phyloP scores from a whole-genome alignment of 1,140 invertebrate genomes.

The Sipha flava region DNA sequence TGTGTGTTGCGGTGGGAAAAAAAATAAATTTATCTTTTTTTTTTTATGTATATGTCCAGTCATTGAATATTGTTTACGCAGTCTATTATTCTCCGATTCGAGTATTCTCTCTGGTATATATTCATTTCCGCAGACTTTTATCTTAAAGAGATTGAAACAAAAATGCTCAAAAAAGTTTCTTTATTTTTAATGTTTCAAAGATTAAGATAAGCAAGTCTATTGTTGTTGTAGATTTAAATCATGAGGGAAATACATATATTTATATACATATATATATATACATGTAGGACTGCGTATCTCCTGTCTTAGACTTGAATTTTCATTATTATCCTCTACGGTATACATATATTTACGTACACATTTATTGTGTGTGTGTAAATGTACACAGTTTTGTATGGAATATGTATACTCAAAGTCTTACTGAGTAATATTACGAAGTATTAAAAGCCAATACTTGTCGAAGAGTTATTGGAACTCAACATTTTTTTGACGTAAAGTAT shows the following conservation, averaged over 20 bases:
- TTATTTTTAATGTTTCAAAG: background rate
- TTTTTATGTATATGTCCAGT: background rate
- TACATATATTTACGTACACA: background rate
- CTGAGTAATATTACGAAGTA: background rate
- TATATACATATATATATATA: background rate
- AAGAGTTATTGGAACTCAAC: no score
- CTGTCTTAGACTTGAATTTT: background rate
- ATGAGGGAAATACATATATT: background rate
- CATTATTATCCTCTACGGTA: background rate
- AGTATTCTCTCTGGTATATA: background rate
- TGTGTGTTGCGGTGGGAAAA: no score
- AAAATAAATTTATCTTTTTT: background rate
- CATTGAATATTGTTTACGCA: background rate
- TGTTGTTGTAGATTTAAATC: background rate
- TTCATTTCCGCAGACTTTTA: background rate
- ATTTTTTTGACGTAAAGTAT: no score
- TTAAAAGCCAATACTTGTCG: no score
- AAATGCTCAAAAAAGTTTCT: background rate
- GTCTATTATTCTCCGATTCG: background rate
- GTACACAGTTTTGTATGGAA: no score
- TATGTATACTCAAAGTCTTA: background rate
- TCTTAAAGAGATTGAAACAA: background rate
- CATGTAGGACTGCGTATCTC: background rate
- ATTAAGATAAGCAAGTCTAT: background rate
- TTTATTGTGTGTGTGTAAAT: background rate